A percentile compares a stretch with the other conserved stretches of the same genome.
Conservation (phyloP, 2,797 vertebrate species). For the Lutjanus campechanus region DNA sequence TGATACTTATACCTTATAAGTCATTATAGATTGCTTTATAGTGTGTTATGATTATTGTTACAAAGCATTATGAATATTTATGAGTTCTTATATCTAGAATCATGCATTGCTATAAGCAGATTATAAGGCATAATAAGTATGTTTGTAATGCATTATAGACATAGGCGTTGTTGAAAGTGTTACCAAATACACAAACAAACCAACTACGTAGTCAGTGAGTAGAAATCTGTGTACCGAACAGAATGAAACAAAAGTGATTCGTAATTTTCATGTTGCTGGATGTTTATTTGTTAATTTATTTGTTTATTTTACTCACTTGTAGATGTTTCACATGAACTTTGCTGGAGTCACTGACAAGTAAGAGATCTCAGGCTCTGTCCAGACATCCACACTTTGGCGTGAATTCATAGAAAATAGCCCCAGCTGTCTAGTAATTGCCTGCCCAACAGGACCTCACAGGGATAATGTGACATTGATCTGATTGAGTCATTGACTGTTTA, state of each 20-base stretch:
- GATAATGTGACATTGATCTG: constrained; percentile 50
- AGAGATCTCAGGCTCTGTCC: constrained; percentile 1
- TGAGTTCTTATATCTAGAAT: too few relatives aligned
- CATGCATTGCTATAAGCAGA: too few relatives aligned
- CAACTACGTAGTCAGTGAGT: background rate
- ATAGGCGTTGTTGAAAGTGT: too few relatives aligned
- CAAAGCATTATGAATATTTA: too few relatives aligned
- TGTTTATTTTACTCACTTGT: background rate
- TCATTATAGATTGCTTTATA: too few relatives aligned
- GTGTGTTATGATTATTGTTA: too few relatives aligned
- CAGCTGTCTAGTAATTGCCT: constrained; percentile 26
- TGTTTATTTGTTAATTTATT: background rate
- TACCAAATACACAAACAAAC: background rate
- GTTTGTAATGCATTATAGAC: too few relatives aligned
- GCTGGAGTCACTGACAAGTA: constrained; percentile 11
- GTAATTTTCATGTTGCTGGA: constrained; percentile 3
- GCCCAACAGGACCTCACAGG: constrained; percentile 52
- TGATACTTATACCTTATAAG: too few relatives aligned
- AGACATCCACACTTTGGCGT: constrained; percentile 11
- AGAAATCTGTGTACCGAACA: background rate
- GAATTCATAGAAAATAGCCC: constrained; percentile 28
- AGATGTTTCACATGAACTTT: constrained; percentile 1
- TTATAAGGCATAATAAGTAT: too few relatives aligned
- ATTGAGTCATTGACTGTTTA: constrained; percentile 62
- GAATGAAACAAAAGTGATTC: background rate